Percentiles rank a stretch among this genome's conserved stretches.
Evolutionary conservation across 1,140 invertebrate species (phyloP).

Genomic region (Lepeophtheirus salmonis): DNA sequence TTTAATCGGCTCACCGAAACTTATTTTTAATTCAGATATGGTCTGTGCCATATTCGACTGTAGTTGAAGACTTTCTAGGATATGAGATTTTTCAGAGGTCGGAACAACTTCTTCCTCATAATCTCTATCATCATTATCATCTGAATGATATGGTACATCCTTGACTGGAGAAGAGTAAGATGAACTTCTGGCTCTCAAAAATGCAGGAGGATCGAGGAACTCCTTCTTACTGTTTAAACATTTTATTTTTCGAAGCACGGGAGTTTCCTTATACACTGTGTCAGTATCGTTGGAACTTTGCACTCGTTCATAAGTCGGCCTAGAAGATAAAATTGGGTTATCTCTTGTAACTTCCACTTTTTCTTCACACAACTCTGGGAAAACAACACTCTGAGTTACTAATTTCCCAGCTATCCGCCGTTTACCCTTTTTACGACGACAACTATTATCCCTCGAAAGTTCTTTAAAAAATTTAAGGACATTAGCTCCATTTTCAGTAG

Average conservation of each 20-base stretch:
- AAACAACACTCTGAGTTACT: neutral
- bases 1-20: neutral
- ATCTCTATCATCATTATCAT: neutral
- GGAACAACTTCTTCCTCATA: neutral
- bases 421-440: neutral
- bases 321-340: neutral
- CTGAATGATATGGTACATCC: neutral
- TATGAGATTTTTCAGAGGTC: neutral
- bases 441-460: neutral
- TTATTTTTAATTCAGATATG: slow-evolving; percentile 1
- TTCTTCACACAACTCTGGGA: no score
- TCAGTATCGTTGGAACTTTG: neutral
- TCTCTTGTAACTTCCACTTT: neutral
- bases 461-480: slow-evolving; percentile 3
- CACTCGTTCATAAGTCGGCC: no score
- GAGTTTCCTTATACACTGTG: neutral
- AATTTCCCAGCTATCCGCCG: neutral
- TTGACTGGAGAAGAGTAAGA: neutral
- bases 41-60: slow-evolving; percentile 1
- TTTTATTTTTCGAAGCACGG: neutral
- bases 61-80: neutral
- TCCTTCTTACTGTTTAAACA: neutral
- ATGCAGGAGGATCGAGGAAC: neutral
- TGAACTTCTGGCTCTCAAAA: neutral
- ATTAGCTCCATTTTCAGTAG: neutral